Base-by-base conservation (phyloP, 2,888 invertebrate genomes). In the Tachina grossa region DNA sequence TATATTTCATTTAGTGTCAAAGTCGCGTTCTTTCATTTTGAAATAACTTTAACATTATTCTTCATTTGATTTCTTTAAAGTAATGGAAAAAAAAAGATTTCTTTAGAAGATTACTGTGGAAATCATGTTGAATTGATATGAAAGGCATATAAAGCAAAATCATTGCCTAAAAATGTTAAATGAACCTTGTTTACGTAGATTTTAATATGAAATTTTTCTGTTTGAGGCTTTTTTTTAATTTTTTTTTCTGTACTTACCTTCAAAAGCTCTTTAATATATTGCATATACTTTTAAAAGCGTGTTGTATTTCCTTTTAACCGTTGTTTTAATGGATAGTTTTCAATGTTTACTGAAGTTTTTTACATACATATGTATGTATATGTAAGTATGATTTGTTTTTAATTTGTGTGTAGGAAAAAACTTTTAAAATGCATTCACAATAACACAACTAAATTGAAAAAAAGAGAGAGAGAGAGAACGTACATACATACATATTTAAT, bases 351-450 rank as follows among this genome's bases (percentile, higher is more conserved):
- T 71, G 19, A 55, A 59, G 43, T 16, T 49, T 39, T 59, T 59
- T 14, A 57, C 2, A 57, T 19, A 19, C 19, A 53, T 53, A 53
- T 53, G 2, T 66, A 47, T n/a, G n/a, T n/a, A n/a, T n/a, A n/a
- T n/a, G n/a, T 55, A 55, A 65, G 39, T 43, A 39, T 45, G 31
- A n/a, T 69, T 51, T 41, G 14, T n/a, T 22, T 66, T 43, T 63
- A 31, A 14, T 49, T 66, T 47, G 5, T 31, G 6, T 14, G 9
- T 1, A 66, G 51, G 16, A 9, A 11, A 16, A 2, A 83, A 75
- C 76, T n/a, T 53, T 76, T 39, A 71, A 79, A 76, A 76, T 16
- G 80, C 81, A 84, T 84, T 84, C 76, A 77, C 76, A 84, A 65
- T 22, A 72, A 84, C 65, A 74, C 45, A 68, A 51, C 79, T 83